Evolutionary conservation across 1,140 invertebrate species (phyloP).

Genomic region (Drosophila tani): DNA sequence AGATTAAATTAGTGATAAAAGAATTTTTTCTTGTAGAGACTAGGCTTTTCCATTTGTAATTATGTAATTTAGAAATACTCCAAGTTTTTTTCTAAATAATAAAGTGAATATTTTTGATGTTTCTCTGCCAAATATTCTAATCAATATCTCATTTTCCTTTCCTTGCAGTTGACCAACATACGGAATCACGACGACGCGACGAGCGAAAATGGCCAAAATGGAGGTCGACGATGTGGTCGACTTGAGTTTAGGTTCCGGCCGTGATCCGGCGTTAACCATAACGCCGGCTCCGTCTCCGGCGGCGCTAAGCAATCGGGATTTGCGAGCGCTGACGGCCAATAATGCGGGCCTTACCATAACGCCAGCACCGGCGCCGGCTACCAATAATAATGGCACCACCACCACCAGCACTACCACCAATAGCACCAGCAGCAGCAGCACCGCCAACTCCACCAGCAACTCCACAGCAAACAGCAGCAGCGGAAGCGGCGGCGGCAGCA

Average conservation of each 20-base stretch:
- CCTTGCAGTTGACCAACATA: conserved; percentile 65
- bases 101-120: not conserved
- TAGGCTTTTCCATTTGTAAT: not conserved
- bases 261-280: conserved; percentile 82
- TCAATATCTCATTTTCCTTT: not conserved
- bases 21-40: not conserved
- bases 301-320: conserved; percentile 68
- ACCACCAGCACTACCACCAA: conserved; percentile 33
- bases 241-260: conserved; percentile 86
- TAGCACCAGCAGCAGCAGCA: conserved; percentile 24
- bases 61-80: not conserved
- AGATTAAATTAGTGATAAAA: too few species aligned
- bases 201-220: conserved; percentile 87
- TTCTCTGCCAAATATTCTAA: conserved; percentile 10
- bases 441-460: conserved; percentile 23
- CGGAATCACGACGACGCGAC: conserved; percentile 82
- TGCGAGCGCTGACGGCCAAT: conserved; percentile 75
- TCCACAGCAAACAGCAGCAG: conserved; percentile 19
- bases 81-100: not conserved
- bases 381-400: conserved; percentile 22
- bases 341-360: conserved; percentile 82
- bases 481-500: conserved; percentile 2
- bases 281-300: conserved; percentile 62
- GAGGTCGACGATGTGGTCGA: conserved; percentile 88
- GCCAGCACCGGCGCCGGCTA: conserved; percentile 59